phyloP scores from a whole-genome alignment of 2,888 invertebrate species.

The Hirtodrosophila confusa region DNA sequence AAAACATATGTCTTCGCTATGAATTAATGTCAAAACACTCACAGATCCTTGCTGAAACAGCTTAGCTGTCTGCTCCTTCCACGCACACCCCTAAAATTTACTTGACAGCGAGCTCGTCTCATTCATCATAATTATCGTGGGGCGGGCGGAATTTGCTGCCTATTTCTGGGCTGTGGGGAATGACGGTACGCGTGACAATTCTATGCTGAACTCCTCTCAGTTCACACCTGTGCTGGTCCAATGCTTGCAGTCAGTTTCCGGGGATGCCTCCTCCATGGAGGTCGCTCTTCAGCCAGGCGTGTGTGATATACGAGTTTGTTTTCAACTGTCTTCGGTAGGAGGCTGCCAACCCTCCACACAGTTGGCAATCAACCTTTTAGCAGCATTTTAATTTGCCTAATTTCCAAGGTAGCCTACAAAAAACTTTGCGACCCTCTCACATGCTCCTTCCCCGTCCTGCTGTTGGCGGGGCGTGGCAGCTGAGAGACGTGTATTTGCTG shows the following conservation, averaged over 20 bases:
- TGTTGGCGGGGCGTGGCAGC: neutral
- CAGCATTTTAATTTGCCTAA: constrained; percentile 60
- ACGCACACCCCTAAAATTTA: constrained; percentile 3
- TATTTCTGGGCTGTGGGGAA: constrained; percentile 16
- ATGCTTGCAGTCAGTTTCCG: constrained; percentile 30
- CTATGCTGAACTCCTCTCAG: neutral
- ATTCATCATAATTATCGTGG: constrained; percentile 56
- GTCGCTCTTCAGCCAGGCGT: constrained; percentile 22
- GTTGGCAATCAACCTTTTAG: constrained; percentile 23
- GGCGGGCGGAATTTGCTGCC: constrained; percentile 31
- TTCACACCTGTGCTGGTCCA: constrained; percentile 44
- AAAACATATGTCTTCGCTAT: constrained; percentile 31
- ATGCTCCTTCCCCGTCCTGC: neutral
- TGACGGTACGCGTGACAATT: constrained; percentile 29
- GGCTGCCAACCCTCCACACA: neutral
- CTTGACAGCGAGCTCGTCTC: constrained; percentile 36
- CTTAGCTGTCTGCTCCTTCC: neutral
- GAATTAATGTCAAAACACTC: constrained; percentile 33
- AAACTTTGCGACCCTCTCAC: constrained; percentile 17
- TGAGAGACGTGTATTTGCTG: constrained; percentile 10
- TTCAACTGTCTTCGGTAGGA: constrained; percentile 24
- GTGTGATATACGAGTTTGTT: constrained; percentile 57
- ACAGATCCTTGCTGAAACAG: neutral
- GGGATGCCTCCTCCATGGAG: neutral
- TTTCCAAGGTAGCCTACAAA: constrained; percentile 37